These are phyloP conservation scores for Neodiprion virginianus DNA, from an alignment of 1,140 invertebrate species.

Conservation along the genomic window DNA sequence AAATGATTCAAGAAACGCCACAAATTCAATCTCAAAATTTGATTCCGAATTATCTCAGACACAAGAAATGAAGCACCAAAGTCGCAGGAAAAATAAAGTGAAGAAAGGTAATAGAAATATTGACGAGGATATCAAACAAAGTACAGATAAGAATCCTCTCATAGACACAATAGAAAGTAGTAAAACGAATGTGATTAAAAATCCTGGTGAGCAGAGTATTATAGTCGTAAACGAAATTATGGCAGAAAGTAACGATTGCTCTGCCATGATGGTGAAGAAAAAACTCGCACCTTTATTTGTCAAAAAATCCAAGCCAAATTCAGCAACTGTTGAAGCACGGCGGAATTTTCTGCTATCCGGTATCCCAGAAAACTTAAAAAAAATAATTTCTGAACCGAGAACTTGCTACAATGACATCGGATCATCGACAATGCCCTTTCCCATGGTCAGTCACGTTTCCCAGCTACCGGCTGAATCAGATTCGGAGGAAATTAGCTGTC, in stretches of 20 bases:
- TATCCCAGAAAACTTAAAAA: conserved; percentile 37
- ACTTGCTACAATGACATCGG: conserved; percentile 12
- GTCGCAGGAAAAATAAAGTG: no score
- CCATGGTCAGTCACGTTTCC: conserved; percentile 51
- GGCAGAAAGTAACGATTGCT: not conserved
- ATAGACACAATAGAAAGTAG: not conserved
- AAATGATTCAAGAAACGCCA: not conserved
- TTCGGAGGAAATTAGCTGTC: not conserved
- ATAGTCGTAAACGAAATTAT: not conserved
- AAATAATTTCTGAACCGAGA: conserved; percentile 19
- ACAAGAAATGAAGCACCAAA: no score
- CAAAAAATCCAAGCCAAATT: conserved; percentile 50
- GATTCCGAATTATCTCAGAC: not conserved
- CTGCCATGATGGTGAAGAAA: not conserved
- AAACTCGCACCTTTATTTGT: conserved; percentile 58
- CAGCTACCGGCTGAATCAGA: conserved; percentile 33
- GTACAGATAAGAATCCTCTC: not conserved
- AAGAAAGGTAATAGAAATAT: not conserved
- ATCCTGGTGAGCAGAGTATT: not conserved
- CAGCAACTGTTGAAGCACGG: conserved; percentile 39
- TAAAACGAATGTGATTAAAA: not conserved
- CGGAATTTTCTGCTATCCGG: conserved; percentile 49
- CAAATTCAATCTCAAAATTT: conserved; percentile 1
- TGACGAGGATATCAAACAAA: not conserved
- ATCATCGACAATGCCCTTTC: conserved; percentile 42